Evolutionary conservation across 2,797 vertebrate species (phyloP).

Genomic region (Gymnothorax javanicus): DNA sequence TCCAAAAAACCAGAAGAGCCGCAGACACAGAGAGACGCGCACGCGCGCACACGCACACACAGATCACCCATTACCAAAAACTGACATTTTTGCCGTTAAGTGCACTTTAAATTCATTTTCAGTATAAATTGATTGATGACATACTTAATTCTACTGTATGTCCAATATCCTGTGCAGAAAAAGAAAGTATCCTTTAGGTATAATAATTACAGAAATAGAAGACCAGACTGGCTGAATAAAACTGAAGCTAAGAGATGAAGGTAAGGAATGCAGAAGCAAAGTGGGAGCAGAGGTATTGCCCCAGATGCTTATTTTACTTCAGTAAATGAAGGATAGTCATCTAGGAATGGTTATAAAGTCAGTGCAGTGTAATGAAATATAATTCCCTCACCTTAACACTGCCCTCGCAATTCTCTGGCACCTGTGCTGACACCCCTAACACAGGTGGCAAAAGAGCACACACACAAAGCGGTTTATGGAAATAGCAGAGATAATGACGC

Average conservation of each 20-base stretch:
- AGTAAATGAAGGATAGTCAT: neutral
- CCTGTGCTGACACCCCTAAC: neutral
- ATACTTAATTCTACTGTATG: neutral
- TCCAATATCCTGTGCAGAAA: neutral
- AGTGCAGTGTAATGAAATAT: neutral
- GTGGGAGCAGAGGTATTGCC: neutral
- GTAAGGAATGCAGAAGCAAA: too few species aligned
- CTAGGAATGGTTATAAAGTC: neutral
- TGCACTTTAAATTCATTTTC: neutral
- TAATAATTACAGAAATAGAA: neutral
- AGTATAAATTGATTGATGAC: slow-evolving; percentile 5
- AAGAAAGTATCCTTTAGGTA: neutral
- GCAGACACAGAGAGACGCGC: neutral
- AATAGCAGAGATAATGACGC: neutral
- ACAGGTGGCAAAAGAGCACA: neutral
- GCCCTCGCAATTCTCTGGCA: slow-evolving; percentile 4
- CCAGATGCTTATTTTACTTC: neutral
- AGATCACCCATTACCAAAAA: neutral
- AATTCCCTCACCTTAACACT: neutral
- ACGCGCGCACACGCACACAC: neutral
- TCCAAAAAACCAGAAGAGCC: neutral
- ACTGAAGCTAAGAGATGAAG: neutral
- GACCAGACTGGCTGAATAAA: neutral
- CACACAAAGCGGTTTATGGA: neutral
- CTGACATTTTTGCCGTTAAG: neutral